Conservation (phyloP, 1,140 invertebrate species). For the Apis florea region DNA sequence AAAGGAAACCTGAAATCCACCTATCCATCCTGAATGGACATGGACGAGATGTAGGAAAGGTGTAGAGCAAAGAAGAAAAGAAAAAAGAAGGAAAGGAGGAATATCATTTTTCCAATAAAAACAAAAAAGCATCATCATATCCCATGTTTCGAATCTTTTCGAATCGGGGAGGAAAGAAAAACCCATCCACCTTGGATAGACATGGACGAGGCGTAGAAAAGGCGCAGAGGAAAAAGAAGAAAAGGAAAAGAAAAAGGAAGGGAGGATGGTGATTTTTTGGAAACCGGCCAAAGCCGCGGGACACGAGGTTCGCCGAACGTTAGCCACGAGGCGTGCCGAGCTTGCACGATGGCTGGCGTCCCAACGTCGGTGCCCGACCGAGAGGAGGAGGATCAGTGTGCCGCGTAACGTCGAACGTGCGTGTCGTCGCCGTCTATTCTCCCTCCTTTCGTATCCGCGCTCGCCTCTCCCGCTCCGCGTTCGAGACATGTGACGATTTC, state of each 20-base stretch:
- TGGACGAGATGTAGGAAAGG: no score
- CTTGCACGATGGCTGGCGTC: conserved; percentile 55
- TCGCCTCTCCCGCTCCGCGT: neutral
- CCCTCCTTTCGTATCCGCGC: conserved; percentile 3
- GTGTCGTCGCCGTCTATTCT: neutral
- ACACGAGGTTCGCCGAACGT: conserved; percentile 38
- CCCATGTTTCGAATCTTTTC: no score
- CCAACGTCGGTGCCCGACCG: conserved; percentile 44
- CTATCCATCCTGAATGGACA: no score
- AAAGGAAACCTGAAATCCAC: no score
- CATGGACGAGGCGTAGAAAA: no score
- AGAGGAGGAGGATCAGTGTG: conserved; percentile 48
- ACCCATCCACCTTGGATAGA: no score
- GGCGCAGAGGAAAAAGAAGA: no score
- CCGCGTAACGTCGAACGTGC: conserved; percentile 59
- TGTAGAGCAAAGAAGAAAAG: no score
- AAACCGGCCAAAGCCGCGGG: conserved; percentile 36
- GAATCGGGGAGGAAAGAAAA: no score
- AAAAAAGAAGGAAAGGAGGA: no score
- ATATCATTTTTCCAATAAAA: no score
- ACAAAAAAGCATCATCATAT: no score
- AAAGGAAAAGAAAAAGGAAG: neutral
- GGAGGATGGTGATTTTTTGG: conserved; percentile 25
- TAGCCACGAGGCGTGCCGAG: conserved; percentile 44
- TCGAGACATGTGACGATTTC: conserved; percentile 33